phyloP scores from a whole-genome alignment of 2,113 vertebrate genomes.

The Phrynosoma platyrhinos region DNA sequence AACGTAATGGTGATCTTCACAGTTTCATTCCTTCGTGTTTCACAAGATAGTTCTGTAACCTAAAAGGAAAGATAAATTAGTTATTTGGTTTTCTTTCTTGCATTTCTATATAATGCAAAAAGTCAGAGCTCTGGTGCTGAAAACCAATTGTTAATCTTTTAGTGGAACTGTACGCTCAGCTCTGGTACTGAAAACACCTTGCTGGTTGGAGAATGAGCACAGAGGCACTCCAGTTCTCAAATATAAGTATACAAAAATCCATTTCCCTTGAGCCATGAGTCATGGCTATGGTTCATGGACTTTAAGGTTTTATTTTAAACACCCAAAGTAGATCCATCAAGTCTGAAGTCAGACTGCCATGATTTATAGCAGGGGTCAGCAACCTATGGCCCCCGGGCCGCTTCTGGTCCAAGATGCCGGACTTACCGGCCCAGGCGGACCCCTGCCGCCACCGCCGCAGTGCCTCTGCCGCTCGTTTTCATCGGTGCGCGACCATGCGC shows the following conservation, averaged over 20 bases:
- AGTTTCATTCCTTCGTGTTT: constrained; percentile 57
- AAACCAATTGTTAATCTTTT: neutral
- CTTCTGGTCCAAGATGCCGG: too few species aligned
- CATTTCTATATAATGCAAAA: neutral
- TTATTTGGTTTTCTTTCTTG: neutral
- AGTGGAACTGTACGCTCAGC: neutral
- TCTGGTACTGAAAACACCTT: neutral
- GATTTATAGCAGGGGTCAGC: too few species aligned
- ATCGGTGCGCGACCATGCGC: too few species aligned
- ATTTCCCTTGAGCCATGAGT: neutral
- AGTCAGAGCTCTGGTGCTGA: neutral
- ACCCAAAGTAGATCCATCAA: neutral
- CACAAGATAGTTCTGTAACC: constrained; percentile 68
- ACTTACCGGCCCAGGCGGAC: too few species aligned
- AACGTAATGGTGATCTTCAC: constrained; percentile 71
- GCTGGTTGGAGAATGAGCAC: neutral
- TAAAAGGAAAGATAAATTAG: constrained; percentile 27
- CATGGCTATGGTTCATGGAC: neutral
- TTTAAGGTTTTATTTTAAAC: neutral
- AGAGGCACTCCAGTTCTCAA: neutral
- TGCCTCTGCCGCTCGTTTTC: too few species aligned
- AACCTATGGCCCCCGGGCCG: too few species aligned
- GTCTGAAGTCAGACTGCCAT: neutral
- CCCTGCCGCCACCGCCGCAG: too few species aligned
- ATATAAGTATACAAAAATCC: neutral